Conservation (phyloP, 1,140 invertebrate species). For the Pseudomyrmex dendroicus region DNA sequence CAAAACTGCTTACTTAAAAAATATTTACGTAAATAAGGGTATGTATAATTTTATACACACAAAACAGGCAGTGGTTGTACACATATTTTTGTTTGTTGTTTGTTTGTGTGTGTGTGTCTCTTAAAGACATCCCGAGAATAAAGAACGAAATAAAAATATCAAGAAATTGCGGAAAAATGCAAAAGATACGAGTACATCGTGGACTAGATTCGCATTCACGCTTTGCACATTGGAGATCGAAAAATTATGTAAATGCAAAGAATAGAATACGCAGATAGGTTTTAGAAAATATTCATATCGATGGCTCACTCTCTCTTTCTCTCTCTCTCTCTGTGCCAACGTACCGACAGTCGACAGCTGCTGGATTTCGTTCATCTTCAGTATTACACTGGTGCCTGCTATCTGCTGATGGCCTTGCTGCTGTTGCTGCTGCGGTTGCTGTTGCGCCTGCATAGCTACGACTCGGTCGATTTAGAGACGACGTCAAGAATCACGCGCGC, state of each 20-base stretch:
- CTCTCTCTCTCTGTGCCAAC: constrained; percentile 19
- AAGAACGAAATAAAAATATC: not conserved
- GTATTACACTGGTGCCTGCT: constrained; percentile 87
- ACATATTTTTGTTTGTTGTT: not conserved
- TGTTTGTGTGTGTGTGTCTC: no score
- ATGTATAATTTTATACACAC: not conserved
- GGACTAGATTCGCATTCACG: not conserved
- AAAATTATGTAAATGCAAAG: not conserved
- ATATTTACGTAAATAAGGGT: not conserved
- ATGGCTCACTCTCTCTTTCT: no score
- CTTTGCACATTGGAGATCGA: not conserved
- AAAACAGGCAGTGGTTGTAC: not conserved
- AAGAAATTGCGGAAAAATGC: not conserved
- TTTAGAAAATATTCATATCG: no score
- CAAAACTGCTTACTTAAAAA: not conserved
- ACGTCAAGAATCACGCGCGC: no score
- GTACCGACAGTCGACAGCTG: constrained; percentile 89
- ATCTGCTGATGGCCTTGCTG: constrained; percentile 79
- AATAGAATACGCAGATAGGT: not conserved
- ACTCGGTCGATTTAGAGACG: not conserved
- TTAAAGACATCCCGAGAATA: not conserved
- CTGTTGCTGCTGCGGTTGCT: constrained; percentile 76
- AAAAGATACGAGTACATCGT: not conserved
- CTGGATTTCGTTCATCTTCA: constrained; percentile 91
- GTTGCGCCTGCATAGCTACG: constrained; percentile 80